Percentiles rank a stretch among this genome's conserved stretches.
Evolutionary conservation across 2,888 invertebrate species (phyloP).

Genomic region (Lomographa bimaculata): DNA sequence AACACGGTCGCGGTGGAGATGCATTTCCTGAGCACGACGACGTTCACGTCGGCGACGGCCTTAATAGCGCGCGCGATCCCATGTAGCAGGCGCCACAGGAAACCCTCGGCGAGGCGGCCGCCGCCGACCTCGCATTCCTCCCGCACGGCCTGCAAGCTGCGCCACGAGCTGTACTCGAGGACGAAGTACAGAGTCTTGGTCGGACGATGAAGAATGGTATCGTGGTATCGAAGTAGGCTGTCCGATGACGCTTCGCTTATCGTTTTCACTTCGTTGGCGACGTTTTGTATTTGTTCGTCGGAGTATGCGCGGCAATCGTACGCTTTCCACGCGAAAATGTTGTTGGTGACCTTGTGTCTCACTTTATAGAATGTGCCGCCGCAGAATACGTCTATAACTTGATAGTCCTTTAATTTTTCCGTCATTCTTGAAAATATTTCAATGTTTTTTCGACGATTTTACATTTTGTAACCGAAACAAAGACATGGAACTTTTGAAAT

Average conservation of each 20-base stretch:
- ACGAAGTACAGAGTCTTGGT: conserved; percentile 77
- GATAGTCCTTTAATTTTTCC: conserved; percentile 75
- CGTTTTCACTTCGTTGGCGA: conserved; percentile 70
- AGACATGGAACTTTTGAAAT: conserved; percentile 67
- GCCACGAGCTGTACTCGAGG: conserved; percentile 70
- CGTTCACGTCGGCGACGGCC: conserved; percentile 50
- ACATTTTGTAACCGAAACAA: conserved; percentile 76
- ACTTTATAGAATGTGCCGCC: conserved; percentile 80
- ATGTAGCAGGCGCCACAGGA: conserved; percentile 70
- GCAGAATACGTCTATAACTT: conserved; percentile 77
- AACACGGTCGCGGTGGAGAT: conserved; percentile 57
- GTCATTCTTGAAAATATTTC: conserved; percentile 50
- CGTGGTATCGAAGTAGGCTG: conserved; percentile 68
- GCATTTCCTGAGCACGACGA: conserved; percentile 59
- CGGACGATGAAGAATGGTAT: conserved; percentile 73
- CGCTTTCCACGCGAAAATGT: conserved; percentile 79
- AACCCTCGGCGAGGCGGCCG: conserved; percentile 62
- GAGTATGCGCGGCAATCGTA: conserved; percentile 70
- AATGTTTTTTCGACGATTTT: conserved; percentile 40
- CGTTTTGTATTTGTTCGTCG: conserved; percentile 70
- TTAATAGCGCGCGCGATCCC: conserved; percentile 64
- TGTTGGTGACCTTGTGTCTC: conserved; percentile 78
- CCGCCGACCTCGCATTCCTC: conserved; percentile 56
- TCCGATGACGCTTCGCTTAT: conserved; percentile 63
- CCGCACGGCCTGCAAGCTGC: conserved; percentile 61